Conservation (phyloP, 2,113 vertebrate genomes). For the Spea multiplicata region DNA sequence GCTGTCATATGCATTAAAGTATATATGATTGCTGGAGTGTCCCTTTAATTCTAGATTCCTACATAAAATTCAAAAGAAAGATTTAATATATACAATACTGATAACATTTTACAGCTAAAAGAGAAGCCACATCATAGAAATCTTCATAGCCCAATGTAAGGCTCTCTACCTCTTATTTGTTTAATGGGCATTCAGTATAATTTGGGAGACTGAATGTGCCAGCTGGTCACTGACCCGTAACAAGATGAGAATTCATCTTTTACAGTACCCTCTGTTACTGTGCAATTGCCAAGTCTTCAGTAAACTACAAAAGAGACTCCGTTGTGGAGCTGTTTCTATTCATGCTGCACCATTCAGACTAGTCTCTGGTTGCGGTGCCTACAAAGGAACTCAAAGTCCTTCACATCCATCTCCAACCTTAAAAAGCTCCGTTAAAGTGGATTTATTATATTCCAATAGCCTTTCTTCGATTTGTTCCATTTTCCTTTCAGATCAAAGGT, state of each 20-base stretch:
- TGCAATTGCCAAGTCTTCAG: constrained; percentile 22
- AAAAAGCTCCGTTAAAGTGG: constrained; percentile 11
- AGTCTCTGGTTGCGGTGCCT: constrained; percentile 9
- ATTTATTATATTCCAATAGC: constrained; percentile 6
- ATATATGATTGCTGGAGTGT: too few relatives aligned
- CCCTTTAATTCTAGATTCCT: too few relatives aligned
- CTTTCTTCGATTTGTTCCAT: background rate
- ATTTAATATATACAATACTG: too few relatives aligned
- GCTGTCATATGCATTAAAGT: too few relatives aligned
- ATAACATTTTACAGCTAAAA: too few relatives aligned
- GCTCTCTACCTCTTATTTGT: too few relatives aligned
- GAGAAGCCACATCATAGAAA: too few relatives aligned
- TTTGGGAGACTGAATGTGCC: constrained; percentile 1
- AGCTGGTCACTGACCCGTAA: constrained; percentile 34
- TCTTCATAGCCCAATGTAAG: too few relatives aligned
- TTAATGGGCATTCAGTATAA: background rate
- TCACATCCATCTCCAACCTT: constrained; percentile 25
- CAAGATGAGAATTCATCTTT: constrained; percentile 34
- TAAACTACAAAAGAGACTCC: constrained; percentile 32
- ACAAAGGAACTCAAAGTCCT: constrained; percentile 24
- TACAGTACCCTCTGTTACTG: background rate
- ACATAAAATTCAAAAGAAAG: too few relatives aligned
- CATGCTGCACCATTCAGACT: constrained; percentile 25
- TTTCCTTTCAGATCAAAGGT: background rate
- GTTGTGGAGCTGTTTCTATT: constrained; percentile 32